Evolutionary conservation across 2,797 vertebrate species (phyloP), one percentile per base, ranked within the genome.

Genomic region (Tauraco hartlaubi): DNA sequence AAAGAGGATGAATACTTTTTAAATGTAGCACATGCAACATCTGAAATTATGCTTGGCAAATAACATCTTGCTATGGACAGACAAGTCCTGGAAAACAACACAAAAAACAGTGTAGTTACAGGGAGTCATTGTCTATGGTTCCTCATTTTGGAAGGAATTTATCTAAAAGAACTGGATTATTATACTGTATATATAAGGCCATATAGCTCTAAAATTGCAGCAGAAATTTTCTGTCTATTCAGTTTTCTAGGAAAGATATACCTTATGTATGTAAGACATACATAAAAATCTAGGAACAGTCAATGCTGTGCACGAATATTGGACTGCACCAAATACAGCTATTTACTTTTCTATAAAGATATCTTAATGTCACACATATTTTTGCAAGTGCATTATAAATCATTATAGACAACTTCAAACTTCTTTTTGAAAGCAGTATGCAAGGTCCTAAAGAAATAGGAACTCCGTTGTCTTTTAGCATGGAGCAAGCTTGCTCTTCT

Each of bases 31-130:
- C 37, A 88, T 19, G 35, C 23, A 94, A 56, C 33, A 63, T 91
- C 75, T 92, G 78, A 94, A 97, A 95, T 71, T 58, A 74, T 12
- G 11, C 76, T 69, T 68, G 28, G 80, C 62, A 95, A 89, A 79
- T 73, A 94, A 84, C 28, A 77, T 54, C n/a, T 76, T 52, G 51
- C 41, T 89, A 52, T 76, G 81, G 81, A 77, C 46, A 89, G 56
- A 92, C n/a, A 74, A 74, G 56, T 61, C n/a, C 63, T 63, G 49
- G 44, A 87, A 93, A 89, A 74, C 46, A 73, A 28, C 69, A 58
- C 46, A 58, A 78, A 94, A 49, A 2, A 0, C 29, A 59, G 25
- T 26, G 41, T 77, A 87, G 81, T 90, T 92, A 69, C 29, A 80
- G 83, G n/a, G 28, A 84, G 14, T 22, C 49, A 31, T 43, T 63